These are phyloP conservation scores for Chaetogeoica ovagalla DNA, from an alignment of 2,888 invertebrate genomes.

Conservation along the genomic window DNA sequence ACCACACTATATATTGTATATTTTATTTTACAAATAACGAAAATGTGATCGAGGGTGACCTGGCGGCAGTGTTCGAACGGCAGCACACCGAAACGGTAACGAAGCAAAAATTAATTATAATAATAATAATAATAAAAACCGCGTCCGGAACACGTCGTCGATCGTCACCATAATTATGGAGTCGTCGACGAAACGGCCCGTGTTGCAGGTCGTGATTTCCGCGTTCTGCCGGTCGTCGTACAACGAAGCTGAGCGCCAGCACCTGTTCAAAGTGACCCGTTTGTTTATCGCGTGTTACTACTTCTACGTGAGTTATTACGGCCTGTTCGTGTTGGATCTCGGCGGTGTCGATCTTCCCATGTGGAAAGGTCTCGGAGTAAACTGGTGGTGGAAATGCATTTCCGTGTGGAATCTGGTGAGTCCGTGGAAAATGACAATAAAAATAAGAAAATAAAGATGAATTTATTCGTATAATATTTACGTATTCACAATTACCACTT, in stretches of 20 bases:
- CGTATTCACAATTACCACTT: too few relatives aligned
- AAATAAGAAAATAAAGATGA: too few relatives aligned
- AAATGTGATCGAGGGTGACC: too few relatives aligned
- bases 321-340: slow-evolving; percentile 52
- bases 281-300: slow-evolving; percentile 53
- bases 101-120: too few relatives aligned
- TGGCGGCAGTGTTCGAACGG: too few relatives aligned
- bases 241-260: slow-evolving; percentile 25
- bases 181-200: slow-evolving; percentile 1
- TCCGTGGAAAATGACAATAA: not conserved
- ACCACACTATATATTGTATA: too few relatives aligned
- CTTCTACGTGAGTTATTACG: slow-evolving; percentile 52
- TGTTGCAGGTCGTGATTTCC: not conserved
- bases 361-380: slow-evolving; percentile 39
- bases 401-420: slow-evolving; percentile 54
- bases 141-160: too few relatives aligned
- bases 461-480: too few relatives aligned
- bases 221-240: slow-evolving; percentile 25
- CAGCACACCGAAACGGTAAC: too few relatives aligned
- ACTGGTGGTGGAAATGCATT: slow-evolving; percentile 54
- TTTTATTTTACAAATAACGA: too few relatives aligned
- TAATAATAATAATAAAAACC: too few relatives aligned
- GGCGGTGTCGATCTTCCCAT: slow-evolving; percentile 31
- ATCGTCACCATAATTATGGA: not conserved
- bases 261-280: slow-evolving; percentile 36